Percentiles rank a stretch among this genome's conserved stretches.
Conservation (phyloP, 2,797 vertebrate species). For the Tragopan temminckii region DNA sequence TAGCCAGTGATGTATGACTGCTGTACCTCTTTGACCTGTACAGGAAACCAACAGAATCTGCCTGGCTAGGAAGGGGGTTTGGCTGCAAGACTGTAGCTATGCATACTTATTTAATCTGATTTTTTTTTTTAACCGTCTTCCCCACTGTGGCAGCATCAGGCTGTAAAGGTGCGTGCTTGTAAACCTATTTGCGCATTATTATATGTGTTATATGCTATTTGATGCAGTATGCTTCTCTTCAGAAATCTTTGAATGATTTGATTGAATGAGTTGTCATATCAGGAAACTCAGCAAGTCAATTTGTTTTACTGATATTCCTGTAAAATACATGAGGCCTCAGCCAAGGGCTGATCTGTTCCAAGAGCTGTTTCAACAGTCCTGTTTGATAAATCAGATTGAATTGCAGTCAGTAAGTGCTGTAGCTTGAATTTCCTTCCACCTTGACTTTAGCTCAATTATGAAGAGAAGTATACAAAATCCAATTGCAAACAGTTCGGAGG, state of each 20-base stretch:
- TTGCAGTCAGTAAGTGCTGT: slow-evolving; percentile 1
- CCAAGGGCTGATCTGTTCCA: slow-evolving; percentile 43
- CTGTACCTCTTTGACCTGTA: not conserved
- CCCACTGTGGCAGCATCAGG: not conserved
- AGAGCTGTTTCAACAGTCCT: slow-evolving; percentile 30
- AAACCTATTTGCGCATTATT: not conserved
- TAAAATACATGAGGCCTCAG: slow-evolving; percentile 37
- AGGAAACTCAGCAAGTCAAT: slow-evolving; percentile 48
- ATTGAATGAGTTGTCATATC: slow-evolving; percentile 66
- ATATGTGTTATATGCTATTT: not conserved
- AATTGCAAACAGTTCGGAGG: not conserved
- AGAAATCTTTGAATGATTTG: slow-evolving; percentile 37
- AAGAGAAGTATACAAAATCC: not conserved
- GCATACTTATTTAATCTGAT: not conserved
- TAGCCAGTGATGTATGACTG: not conserved
- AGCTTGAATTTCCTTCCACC: slow-evolving; percentile 33
- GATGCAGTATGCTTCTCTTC: slow-evolving; percentile 1
- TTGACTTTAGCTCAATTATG: not conserved
- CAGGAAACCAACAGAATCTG: not conserved
- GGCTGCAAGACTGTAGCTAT: not conserved
- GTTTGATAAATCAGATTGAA: slow-evolving; percentile 54
- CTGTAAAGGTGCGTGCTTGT: not conserved
- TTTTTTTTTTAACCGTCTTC: not conserved
- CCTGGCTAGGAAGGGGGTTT: not conserved
- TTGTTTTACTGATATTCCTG: slow-evolving; percentile 59